Evolutionary conservation across 1,140 invertebrate species (phyloP).

Genomic region (Bathynomus jamesi): DNA sequence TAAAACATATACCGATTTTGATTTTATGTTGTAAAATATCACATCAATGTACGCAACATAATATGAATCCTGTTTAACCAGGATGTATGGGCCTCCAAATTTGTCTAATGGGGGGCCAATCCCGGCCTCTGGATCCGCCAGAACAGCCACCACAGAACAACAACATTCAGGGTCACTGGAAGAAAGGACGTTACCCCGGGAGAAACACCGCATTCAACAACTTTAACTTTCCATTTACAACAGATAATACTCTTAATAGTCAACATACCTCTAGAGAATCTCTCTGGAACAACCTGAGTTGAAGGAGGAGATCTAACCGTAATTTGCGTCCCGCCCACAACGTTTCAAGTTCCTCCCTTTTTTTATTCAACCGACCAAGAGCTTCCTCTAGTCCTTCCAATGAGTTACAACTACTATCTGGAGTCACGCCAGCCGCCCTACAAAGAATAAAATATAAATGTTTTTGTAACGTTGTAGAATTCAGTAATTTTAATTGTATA

Average conservation of each 20-base stretch:
- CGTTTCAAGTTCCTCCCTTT: slow-evolving; percentile 81
- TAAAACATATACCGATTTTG: too few relatives aligned
- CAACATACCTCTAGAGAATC: slow-evolving; percentile 78
- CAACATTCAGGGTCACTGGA: too few relatives aligned
- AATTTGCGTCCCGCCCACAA: slow-evolving; percentile 82
- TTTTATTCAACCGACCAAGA: slow-evolving; percentile 72
- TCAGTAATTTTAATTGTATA: neutral
- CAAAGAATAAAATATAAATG: too few relatives aligned
- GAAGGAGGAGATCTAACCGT: slow-evolving; percentile 79
- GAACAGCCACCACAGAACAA: too few relatives aligned
- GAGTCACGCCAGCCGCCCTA: slow-evolving; percentile 25
- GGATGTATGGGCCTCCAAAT: too few relatives aligned
- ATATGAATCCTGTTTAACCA: too few relatives aligned
- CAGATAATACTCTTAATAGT: neutral
- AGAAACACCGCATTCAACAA: too few relatives aligned
- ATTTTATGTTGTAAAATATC: too few relatives aligned
- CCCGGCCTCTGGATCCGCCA: neutral
- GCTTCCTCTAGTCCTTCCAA: slow-evolving; percentile 78
- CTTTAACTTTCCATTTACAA: too few relatives aligned
- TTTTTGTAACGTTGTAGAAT: too few relatives aligned
- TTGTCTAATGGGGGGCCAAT: neutral
- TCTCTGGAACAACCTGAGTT: slow-evolving; percentile 84
- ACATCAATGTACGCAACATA: too few relatives aligned
- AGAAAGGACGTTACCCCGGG: too few relatives aligned
- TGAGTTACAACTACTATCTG: slow-evolving; percentile 42